Evolutionary conservation across 1,140 invertebrate species (phyloP), one percentile per base, ranked within the genome.

Genomic region (Maniola jurtina): DNA sequence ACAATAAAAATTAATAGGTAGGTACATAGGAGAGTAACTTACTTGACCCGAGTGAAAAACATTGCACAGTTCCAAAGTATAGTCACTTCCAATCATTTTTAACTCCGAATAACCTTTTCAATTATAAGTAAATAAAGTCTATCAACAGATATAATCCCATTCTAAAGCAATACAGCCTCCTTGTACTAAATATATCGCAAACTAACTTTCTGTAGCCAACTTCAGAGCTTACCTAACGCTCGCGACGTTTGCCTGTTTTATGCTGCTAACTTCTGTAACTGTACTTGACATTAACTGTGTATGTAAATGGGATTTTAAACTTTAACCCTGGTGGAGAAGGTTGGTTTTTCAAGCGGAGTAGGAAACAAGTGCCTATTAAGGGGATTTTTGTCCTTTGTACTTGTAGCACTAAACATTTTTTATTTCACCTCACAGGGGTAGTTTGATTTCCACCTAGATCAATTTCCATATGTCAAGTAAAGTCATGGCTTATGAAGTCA

Each of bases 21-120:
- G 2, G 0, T 38, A 25, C 25, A 25, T 38, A 38, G 6, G 38
- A 7, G 7, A 38, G 38, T 9, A 9, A 91, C 92, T 92, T 91
- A 96, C 95, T 92, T 96, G 95, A 65, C 96, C 96, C 34, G 96
- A 97, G 82, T 98, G 96, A 79, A 95, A 97, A 48, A 98, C 95
- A 86, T 96, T 97, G 65, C 94, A 94, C 61, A 98, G 92, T 86
- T 98, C 97, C 76, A 98, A 91, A 33, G 96, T 93, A 83, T 97
- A 97, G 79, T 98, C 96, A 74, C 93, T 95, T 25, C 94, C 93
- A 58, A 95, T 94, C 95, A 96, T 96, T 47, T 88, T 92, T 50
- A 33, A 13, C 10, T 9, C 16, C 6, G 16, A 45, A 54, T 59
- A 67, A 58, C 36, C 65, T 61, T 58, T 13, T 50, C 55, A 70